phyloP scores from a whole-genome alignment of 2,113 vertebrate species.

The Percopsis transmontana region DNA sequence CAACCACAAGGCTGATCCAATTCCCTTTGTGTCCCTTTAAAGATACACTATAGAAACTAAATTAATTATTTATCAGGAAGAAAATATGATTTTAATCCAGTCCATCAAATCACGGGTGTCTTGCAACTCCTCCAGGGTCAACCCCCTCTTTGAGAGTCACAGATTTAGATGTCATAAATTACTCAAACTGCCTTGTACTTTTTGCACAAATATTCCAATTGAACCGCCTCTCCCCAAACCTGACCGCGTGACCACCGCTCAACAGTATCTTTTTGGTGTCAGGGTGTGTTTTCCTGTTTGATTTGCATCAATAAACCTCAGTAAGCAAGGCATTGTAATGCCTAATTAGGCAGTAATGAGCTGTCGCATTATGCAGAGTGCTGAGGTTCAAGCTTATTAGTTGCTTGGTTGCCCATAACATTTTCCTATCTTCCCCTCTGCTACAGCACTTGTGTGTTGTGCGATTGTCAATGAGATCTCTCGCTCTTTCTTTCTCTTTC shows the following conservation, averaged over 20 bases:
- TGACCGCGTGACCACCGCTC: too few species aligned
- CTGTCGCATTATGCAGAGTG: conserved; percentile 81
- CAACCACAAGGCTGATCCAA: too few species aligned
- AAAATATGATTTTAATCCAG: too few species aligned
- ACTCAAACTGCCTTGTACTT: neutral
- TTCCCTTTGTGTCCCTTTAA: too few species aligned
- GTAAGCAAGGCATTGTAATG: conserved; percentile 80
- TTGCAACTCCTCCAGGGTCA: conserved; percentile 57
- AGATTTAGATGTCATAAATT: too few species aligned
- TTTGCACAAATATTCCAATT: conserved; percentile 56
- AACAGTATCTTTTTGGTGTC: conserved; percentile 64
- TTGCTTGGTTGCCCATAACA: conserved; percentile 83
- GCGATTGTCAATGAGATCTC: conserved; percentile 71
- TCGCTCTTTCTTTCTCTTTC: conserved; percentile 14
- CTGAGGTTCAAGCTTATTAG: conserved; percentile 83
- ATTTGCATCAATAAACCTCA: conserved; percentile 81
- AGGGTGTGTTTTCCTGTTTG: conserved; percentile 75
- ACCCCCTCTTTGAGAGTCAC: neutral
- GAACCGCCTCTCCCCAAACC: conserved; percentile 37
- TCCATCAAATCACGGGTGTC: too few species aligned
- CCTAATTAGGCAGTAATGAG: conserved; percentile 83
- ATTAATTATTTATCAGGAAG: too few species aligned
- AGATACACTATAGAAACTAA: too few species aligned
- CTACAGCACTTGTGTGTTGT: conserved; percentile 65
- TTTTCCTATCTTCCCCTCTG: conserved; percentile 71